These are phyloP conservation scores for Mycalesis mineus DNA, from an alignment of 2,888 invertebrate species.

Conservation along the genomic window DNA sequence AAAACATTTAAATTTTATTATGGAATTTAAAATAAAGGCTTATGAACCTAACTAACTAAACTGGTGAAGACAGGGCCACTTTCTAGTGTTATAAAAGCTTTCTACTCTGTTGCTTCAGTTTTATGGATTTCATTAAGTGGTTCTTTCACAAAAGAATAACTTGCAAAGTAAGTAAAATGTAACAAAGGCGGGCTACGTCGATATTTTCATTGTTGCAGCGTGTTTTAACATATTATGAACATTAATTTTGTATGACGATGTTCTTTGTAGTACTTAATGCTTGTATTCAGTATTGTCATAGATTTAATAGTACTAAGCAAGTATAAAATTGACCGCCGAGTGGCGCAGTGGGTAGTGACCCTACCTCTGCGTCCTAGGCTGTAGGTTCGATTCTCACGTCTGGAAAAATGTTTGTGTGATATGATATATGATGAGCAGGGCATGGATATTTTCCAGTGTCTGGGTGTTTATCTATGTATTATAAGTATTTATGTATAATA, in stretches of 20 bases:
- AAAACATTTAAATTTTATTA: too few relatives aligned
- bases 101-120: conserved; percentile 7
- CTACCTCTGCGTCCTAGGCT: too few relatives aligned
- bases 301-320: too few relatives aligned
- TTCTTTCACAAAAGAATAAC: conserved; percentile 9
- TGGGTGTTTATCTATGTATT: too few relatives aligned
- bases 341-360: too few relatives aligned
- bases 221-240: background rate
- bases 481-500: too few relatives aligned
- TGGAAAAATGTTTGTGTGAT: too few relatives aligned
- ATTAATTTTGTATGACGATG: background rate
- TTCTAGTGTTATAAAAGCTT: background rate
- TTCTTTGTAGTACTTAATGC: background rate
- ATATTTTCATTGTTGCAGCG: conserved; percentile 2
- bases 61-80: background rate
- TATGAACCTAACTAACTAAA: background rate
- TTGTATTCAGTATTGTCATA: background rate
- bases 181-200: conserved; percentile 10
- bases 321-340: too few relatives aligned
- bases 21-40: too few relatives aligned
- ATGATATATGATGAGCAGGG: too few relatives aligned
- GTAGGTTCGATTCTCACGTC: too few relatives aligned
- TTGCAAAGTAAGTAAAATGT: conserved; percentile 7
- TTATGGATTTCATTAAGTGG: conserved; percentile 21
- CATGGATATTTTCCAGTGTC: too few relatives aligned